phyloP scores from a whole-genome alignment of 2,797 vertebrate species.

The Dallia pectoralis region DNA sequence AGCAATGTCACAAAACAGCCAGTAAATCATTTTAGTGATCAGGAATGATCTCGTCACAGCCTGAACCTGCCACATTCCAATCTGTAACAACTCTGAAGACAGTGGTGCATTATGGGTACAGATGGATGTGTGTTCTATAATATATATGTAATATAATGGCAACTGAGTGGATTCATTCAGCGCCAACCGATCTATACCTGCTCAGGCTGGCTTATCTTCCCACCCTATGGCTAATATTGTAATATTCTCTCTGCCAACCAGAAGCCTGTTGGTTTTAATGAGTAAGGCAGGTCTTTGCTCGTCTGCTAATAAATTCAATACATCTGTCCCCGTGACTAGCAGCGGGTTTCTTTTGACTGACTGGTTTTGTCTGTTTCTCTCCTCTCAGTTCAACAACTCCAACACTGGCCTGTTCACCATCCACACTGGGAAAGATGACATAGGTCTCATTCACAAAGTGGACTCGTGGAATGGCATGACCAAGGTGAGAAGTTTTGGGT shows the following conservation, averaged over 20 bases:
- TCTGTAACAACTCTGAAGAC: too few species aligned
- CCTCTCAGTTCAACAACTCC: constrained; percentile 85
- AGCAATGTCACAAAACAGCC: too few species aligned
- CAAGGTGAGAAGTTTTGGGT: constrained; percentile 70
- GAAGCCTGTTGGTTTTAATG: background rate
- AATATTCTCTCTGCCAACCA: background rate
- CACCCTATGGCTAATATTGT: background rate
- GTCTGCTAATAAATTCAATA: background rate
- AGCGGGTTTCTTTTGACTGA: background rate
- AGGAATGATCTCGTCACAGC: too few species aligned
- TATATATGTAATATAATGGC: too few species aligned
- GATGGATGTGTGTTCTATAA: too few species aligned
- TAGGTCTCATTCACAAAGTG: constrained; percentile 82
- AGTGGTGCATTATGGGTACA: too few species aligned
- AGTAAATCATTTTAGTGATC: too few species aligned
- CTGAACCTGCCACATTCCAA: too few species aligned
- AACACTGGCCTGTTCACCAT: constrained; percentile 87
- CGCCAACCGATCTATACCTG: background rate
- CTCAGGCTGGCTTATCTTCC: background rate
- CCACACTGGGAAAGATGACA: constrained; percentile 79
- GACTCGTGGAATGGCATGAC: constrained; percentile 88
- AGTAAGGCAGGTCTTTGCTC: background rate
- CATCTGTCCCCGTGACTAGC: background rate
- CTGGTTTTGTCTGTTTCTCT: background rate
- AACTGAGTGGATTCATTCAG: background rate